Percentiles rank a stretch among this genome's conserved stretches.
phyloP scores from a whole-genome alignment of 2,113 vertebrate species.

The Coryphaenoides rupestris region DNA sequence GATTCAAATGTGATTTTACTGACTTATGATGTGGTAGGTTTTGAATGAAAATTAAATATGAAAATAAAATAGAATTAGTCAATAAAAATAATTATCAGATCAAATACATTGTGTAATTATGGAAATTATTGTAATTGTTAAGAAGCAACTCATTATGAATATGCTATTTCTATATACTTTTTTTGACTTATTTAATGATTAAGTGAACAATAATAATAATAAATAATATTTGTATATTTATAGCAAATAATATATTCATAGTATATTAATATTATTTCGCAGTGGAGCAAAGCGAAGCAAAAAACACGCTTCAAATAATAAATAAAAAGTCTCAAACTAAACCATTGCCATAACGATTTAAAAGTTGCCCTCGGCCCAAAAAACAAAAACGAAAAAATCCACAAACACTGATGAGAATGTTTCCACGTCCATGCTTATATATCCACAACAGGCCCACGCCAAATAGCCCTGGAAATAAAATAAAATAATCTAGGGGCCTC shows the following conservation, averaged over 20 bases:
- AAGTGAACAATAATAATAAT: too few species aligned
- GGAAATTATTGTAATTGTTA: too few species aligned
- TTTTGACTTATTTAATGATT: too few species aligned
- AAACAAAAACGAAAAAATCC: neutral
- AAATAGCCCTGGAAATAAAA: conserved; percentile 71
- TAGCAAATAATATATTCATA: too few species aligned
- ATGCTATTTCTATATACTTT: too few species aligned
- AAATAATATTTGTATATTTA: too few species aligned
- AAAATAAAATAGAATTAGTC: too few species aligned
- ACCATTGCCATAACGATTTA: neutral
- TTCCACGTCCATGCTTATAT: conserved; percentile 74
- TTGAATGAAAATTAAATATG: too few species aligned
- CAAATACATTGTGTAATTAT: too few species aligned
- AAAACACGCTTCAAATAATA: neutral
- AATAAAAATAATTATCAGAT: too few species aligned
- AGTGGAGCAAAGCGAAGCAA: conserved; percentile 17
- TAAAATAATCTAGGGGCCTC: conserved; percentile 76
- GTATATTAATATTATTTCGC: conserved; percentile 10
- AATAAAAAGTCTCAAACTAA: neutral
- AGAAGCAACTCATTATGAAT: too few species aligned
- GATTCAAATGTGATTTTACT: neutral
- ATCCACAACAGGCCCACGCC: conserved; percentile 78
- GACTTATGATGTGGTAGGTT: too few species aligned
- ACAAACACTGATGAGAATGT: conserved; percentile 53
- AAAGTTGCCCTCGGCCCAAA: neutral